Percentiles rank a stretch among this genome's conserved stretches.
These are phyloP conservation scores for Boulengeromyrus knoepffleri DNA, from an alignment of 2,113 vertebrate species.

Conservation along the genomic window DNA sequence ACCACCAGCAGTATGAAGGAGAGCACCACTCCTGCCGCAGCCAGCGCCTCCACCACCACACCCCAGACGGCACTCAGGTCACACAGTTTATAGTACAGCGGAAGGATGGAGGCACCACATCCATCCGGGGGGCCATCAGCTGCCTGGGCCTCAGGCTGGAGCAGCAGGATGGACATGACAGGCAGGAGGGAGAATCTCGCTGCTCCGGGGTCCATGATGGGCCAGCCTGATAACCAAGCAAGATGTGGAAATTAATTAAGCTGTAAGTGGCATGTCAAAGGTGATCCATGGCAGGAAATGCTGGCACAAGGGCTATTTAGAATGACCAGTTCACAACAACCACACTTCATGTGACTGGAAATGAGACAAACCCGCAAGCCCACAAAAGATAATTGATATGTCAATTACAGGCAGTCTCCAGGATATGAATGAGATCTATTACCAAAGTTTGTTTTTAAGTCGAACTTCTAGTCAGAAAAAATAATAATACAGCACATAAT, in stretches of 20 bases:
- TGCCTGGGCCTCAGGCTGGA: slow-evolving; percentile 19
- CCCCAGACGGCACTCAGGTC: slow-evolving; percentile 76
- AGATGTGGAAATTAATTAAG: not conserved
- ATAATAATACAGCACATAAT: not conserved
- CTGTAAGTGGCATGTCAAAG: not conserved
- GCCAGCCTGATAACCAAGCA: not conserved
- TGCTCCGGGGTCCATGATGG: not conserved
- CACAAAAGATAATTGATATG: not conserved
- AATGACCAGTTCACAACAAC: not conserved
- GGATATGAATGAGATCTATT: not conserved
- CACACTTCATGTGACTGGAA: not conserved
- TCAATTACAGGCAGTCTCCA: not conserved
- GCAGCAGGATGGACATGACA: slow-evolving; percentile 35
- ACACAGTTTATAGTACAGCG: slow-evolving; percentile 82
- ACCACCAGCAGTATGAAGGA: slow-evolving; percentile 73
- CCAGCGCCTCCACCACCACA: slow-evolving; percentile 71
- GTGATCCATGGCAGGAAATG: not conserved
- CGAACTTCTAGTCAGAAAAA: not conserved
- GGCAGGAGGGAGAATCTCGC: not conserved
- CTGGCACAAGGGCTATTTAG: not conserved
- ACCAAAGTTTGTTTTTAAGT: not conserved
- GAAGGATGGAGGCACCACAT: slow-evolving; percentile 59
- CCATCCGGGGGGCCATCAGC: slow-evolving; percentile 49
- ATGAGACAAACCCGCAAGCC: not conserved
- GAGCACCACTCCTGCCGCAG: slow-evolving; percentile 66